Evolutionary conservation across 2,888 invertebrate species (phyloP).

Genomic region (Resseliella maxima): DNA sequence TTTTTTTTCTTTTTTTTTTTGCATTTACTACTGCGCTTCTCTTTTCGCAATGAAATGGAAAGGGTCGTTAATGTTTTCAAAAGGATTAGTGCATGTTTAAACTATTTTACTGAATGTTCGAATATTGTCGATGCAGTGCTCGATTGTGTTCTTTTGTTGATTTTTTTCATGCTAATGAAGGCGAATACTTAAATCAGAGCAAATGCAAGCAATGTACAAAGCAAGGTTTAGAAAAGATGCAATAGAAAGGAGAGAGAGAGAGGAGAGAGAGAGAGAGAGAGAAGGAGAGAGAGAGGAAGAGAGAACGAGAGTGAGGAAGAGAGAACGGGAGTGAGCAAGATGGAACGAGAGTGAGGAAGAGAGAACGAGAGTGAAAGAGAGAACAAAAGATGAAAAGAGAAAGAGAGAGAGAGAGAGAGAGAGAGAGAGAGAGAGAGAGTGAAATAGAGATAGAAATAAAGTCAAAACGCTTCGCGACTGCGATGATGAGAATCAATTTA

Average conservation of each 20-base stretch:
- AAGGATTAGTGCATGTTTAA: slow-evolving; percentile 28
- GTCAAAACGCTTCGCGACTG: background rate
- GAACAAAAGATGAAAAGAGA: background rate
- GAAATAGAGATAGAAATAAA: background rate
- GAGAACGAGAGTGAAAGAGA: background rate
- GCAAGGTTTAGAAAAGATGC: too few relatives aligned
- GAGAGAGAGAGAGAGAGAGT: background rate
- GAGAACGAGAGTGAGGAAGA: too few relatives aligned
- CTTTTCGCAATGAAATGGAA: slow-evolving; percentile 9
- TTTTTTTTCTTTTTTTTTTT: background rate
- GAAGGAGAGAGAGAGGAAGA: too few relatives aligned
- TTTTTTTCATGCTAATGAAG: slow-evolving; percentile 28
- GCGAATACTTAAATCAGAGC: background rate
- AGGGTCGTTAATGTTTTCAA: slow-evolving; percentile 27
- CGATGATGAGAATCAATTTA: slow-evolving; percentile 30
- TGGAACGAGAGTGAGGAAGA: too few relatives aligned
- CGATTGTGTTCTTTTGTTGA: slow-evolving; percentile 25
- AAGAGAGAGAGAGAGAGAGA: background rate
- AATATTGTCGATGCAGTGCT: slow-evolving; percentile 15
- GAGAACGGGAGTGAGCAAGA: too few relatives aligned
- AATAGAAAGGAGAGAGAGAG: too few relatives aligned
- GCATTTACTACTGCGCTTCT: background rate
- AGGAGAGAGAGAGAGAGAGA: too few relatives aligned
- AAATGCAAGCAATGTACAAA: too few relatives aligned
- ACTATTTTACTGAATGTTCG: slow-evolving; percentile 29